phyloP scores from a whole-genome alignment of 2,888 invertebrate genomes.

The Iphiclides podalirius region DNA sequence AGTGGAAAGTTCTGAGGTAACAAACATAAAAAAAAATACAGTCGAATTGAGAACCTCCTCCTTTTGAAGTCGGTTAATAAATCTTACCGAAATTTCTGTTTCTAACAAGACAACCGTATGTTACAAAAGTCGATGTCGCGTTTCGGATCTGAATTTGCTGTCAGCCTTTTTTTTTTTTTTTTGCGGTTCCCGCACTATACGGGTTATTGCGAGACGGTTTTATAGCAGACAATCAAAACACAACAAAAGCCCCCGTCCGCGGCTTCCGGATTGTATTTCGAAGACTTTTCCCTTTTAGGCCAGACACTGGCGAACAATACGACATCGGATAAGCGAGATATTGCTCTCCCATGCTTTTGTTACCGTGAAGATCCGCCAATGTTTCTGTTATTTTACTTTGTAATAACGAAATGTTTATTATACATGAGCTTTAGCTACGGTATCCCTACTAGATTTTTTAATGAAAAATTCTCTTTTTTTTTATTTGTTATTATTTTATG shows the following conservation, averaged over 20 bases:
- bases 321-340: conserved; percentile 11
- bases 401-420: too few species aligned
- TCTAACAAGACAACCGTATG: too few species aligned
- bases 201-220: conserved; percentile 2
- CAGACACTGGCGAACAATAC: conserved; percentile 17
- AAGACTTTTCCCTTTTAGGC: conserved; percentile 13
- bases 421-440: too few species aligned
- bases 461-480: too few species aligned
- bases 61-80: too few species aligned
- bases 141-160: background rate
- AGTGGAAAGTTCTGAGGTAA: too few species aligned
- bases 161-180: background rate
- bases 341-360: conserved; percentile 18
- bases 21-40: too few species aligned
- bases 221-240: conserved; percentile 16
- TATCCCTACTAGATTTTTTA: too few species aligned
- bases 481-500: too few species aligned
- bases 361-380: background rate
- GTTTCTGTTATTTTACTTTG: too few species aligned
- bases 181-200: background rate
- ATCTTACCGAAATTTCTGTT: too few species aligned
- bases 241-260: conserved; percentile 9
- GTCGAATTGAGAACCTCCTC: too few species aligned
- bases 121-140: background rate
- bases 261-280: background rate